Conservation (phyloP, 2,888 invertebrate genomes). For the Trichopria drosophilae region DNA sequence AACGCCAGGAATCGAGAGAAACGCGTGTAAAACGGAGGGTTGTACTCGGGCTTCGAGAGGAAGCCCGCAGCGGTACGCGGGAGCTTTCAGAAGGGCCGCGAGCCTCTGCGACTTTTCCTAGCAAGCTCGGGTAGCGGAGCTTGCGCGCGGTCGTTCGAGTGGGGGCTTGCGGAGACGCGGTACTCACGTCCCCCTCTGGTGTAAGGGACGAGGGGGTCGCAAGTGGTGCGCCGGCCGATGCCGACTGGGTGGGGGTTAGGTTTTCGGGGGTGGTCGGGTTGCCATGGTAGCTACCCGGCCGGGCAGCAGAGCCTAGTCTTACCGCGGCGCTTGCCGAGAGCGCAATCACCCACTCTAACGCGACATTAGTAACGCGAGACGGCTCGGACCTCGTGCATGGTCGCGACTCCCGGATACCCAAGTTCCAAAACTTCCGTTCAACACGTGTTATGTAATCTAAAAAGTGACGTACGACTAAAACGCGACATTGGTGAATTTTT, state of each 20-base stretch:
- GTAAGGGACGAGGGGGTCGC: constrained; percentile 28
- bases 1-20: no score
- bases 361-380: no score
- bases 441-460: no score
- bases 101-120: constrained; percentile 49
- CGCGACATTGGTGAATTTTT: no score
- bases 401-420: no score
- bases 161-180: constrained; percentile 1
- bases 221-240: constrained; percentile 28
- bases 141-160: constrained; percentile 48
- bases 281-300: constrained; percentile 58
- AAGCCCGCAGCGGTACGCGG: constrained; percentile 16
- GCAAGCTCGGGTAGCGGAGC: constrained; percentile 56
- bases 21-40: no score
- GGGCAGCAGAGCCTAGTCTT: constrained; percentile 55
- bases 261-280: constrained; percentile 50
- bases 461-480: no score
- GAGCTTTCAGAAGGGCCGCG: constrained; percentile 36
- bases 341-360: no score
- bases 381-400: no score
- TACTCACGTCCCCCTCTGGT: not conserved
- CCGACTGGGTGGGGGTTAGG: constrained; percentile 36
- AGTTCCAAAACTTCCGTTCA: no score
- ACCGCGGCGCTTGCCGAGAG: constrained; percentile 53
- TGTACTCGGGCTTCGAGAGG: no score